These are phyloP conservation scores for Girardia tigrina DNA, from an alignment of 2,888 invertebrate species.

Conservation along the genomic window DNA sequence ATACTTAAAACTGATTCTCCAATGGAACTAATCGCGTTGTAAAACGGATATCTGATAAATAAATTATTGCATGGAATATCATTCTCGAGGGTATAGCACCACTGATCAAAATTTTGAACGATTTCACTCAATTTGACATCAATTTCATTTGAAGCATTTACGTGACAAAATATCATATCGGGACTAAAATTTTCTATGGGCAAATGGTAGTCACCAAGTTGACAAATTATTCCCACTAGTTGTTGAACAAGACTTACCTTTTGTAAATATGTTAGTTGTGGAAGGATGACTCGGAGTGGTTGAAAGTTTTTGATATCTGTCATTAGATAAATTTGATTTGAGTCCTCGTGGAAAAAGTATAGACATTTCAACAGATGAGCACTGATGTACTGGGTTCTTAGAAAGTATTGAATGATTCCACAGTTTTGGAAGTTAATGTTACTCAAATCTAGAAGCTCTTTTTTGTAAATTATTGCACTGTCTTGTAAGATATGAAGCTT, in stretches of 20 bases:
- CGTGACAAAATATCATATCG: background rate
- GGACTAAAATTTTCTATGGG: background rate
- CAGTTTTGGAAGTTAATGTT: background rate
- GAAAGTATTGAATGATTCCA: conserved; percentile 4
- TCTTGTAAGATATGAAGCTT: no score
- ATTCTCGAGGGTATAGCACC: background rate
- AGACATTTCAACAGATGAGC: background rate
- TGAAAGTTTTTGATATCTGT: background rate
- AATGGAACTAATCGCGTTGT: background rate
- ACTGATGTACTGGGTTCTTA: background rate
- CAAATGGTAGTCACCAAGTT: background rate
- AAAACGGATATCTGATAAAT: background rate
- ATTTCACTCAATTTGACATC: background rate
- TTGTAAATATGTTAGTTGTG: background rate
- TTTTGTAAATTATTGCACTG: background rate
- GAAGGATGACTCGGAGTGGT: background rate
- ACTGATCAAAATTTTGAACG: background rate
- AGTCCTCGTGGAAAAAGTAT: background rate
- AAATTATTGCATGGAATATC: background rate
- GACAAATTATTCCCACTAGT: background rate
- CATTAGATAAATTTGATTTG: background rate
- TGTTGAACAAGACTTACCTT: background rate
- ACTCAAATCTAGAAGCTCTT: background rate
- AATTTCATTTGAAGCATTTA: background rate
- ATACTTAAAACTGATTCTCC: background rate